Evolutionary conservation across 2,113 vertebrate species (phyloP), one percentile per base, ranked within the genome.

Genomic region (Phalacrocorax aristotelis): DNA sequence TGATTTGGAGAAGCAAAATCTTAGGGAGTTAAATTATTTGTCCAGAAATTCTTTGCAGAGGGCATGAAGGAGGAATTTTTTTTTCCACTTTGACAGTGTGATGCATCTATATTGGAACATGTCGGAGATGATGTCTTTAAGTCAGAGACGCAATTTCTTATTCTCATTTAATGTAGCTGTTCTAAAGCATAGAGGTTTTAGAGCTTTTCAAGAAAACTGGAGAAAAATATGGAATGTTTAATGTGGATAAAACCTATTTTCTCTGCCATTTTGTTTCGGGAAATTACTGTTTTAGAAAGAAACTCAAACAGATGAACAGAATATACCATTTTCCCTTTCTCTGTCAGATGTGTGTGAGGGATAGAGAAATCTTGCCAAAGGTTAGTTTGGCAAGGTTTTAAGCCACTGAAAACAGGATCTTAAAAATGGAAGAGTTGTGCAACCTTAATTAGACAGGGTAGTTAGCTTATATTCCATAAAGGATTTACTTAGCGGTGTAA

Each of bases 341-440:
- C 38, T 92, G 17, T 75, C 0, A 1, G 13, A 5, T 46, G 44
- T 83, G 27, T 34, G 18, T 12, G n/a, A 86, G 64, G 38, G 61
- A 64, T 18, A 40, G 54, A 62, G 48, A 36, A 76, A 17, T 54
- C 80, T 61, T 91, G 64, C 80, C 62, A 76, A 65, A 89, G 55
- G 86, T 93, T 92, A 79, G 29, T 87, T 93, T 91, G 89, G 80
- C 89, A 89, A 32, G 57, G 65, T 70, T 89, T 87, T 91, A 91
- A 65, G 55, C 32, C 2, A 22, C 74, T 87, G 69, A 91, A 89
- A 94, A 61, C n/a, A 46, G 55, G 18, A 84, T 74, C 65, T 92
- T 49, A 64, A 74, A 97, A 93, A 66, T 80, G 29, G 23, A 87
- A 60, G 72, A 83, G 64, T 95, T 96, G 80, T 75, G 77, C 80